Evolutionary conservation across 2,113 vertebrate species (phyloP).

Genomic region (Galeopterus variegatus): DNA sequence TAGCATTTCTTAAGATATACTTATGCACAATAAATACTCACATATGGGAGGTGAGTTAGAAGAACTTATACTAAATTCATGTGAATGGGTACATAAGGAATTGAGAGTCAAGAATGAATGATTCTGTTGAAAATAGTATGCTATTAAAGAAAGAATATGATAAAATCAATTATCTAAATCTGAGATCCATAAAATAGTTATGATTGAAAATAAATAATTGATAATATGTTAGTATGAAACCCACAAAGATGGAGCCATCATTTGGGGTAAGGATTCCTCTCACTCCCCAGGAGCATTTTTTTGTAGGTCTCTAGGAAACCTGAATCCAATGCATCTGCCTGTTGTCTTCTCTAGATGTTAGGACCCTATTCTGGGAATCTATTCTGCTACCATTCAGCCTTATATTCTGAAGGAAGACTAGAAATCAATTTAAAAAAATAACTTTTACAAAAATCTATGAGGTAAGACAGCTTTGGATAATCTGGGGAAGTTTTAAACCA

Average conservation of each 20-base stretch:
- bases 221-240: not conserved
- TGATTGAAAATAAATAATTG: not conserved
- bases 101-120: not conserved
- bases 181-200: not conserved
- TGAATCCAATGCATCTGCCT: not conserved
- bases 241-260: not conserved
- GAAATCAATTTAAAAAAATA: not conserved
- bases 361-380: no score
- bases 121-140: not conserved
- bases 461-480: not conserved
- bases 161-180: not conserved
- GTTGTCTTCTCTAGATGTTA: not conserved
- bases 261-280: not conserved
- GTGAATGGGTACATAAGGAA: not conserved
- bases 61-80: not conserved
- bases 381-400: not conserved
- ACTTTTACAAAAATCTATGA: not conserved
- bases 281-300: not conserved
- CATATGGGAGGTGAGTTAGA: not conserved
- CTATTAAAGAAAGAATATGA: not conserved
- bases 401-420: not conserved
- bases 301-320: not conserved
- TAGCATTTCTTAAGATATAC: not conserved
- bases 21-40: not conserved
- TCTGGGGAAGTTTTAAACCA: not conserved